Evolutionary conservation across 2,888 invertebrate species (phyloP).

Genomic region (Drosophila fungiperda): DNA sequence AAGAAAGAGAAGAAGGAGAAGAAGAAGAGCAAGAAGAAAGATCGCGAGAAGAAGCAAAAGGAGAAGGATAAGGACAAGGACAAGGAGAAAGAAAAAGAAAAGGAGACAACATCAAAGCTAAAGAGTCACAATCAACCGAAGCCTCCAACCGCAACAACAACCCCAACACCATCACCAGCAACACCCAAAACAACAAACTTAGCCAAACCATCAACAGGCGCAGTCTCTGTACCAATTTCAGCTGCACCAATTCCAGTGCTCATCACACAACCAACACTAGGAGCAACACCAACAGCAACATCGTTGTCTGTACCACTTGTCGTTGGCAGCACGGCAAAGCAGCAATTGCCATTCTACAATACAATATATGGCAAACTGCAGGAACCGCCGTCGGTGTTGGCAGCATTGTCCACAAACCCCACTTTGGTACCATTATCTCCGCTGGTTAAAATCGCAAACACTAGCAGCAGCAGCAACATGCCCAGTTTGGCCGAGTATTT

Average conservation of each 20-base stretch:
- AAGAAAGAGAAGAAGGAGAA: conserved; percentile 74
- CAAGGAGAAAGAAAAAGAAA: conserved; percentile 39
- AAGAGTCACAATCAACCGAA: conserved; percentile 52
- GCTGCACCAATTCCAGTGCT: conserved; percentile 66
- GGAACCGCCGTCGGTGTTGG: conserved; percentile 82
- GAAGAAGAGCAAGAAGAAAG: conserved; percentile 64
- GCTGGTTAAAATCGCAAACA: conserved; percentile 22
- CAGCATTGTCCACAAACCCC: conserved; percentile 23
- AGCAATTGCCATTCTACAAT: conserved; percentile 82
- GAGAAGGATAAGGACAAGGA: conserved; percentile 58
- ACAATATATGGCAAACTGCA: conserved; percentile 86
- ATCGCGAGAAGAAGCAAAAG: conserved; percentile 58
- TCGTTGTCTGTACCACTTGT: conserved; percentile 20
- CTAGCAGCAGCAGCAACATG: conserved; percentile 44
- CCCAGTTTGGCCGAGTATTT: conserved; percentile 82
- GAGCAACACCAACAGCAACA: conserved; percentile 20
- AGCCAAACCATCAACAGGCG: conserved; percentile 15
- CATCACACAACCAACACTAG: conserved; percentile 62
- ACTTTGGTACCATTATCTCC: conserved; percentile 15
- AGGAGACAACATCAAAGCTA: conserved; percentile 29
- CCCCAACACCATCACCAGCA: conserved; percentile 1
- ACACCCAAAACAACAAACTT: conserved; percentile 9
- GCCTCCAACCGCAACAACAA: conserved; percentile 13
- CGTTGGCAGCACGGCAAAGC: conserved; percentile 28
- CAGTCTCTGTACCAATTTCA: conserved; percentile 30